Evolutionary conservation across 64 coral and sea anemone genomes (phyloP), one percentile per base, ranked within the genome.

Genomic region (Porites lutea): DNA sequence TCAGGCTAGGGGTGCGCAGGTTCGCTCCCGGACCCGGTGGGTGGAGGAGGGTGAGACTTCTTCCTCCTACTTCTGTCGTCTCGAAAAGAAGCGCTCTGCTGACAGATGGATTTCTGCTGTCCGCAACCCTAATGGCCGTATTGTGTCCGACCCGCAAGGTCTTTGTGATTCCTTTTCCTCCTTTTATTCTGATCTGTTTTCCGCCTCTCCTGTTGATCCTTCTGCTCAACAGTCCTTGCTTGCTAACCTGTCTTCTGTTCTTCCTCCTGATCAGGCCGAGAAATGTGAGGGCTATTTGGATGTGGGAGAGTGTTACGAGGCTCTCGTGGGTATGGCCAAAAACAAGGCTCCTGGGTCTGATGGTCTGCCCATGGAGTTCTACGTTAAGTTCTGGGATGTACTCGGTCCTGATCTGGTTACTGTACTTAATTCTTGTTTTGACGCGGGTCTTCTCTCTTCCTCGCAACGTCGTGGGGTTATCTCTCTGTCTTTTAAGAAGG

Each of bases 11-110:
- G n/a, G n/a, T n/a, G n/a, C n/a, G n/a, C n/a, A n/a, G 79, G 51
- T 94, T n/a, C 12, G 92, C 1, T 37, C 27, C 27, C 27, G 87
- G 1, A 59, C n/a, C 2, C 82, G 71, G 46, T 93, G 92, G 86
- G 48, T 78, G 2, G 92, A 94, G 18, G 92, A 93, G 0, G 92
- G 86, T 3, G 85, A 94, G 50, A 79, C 43, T 2, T 87, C 92
- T 10, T 82, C 92, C 4, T 48, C 71, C 13, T 88, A 63, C 77
- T 94, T 89, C 21, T 75, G 69, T 0, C 20, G 13, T 10, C 49
- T 82, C 27, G 27, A 37, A 1, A 37, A 2, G 92, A 80, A 19
- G 47, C 37, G 9, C 69, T 81, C n/a, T 63, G 55, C 50, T 18
- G 3, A 3, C 15, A 69, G 9, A 45, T 6, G 19, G 52, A 59